Conservation (phyloP, 2,888 invertebrate genomes). For the Sinodicranocentrus sp. region DNA sequence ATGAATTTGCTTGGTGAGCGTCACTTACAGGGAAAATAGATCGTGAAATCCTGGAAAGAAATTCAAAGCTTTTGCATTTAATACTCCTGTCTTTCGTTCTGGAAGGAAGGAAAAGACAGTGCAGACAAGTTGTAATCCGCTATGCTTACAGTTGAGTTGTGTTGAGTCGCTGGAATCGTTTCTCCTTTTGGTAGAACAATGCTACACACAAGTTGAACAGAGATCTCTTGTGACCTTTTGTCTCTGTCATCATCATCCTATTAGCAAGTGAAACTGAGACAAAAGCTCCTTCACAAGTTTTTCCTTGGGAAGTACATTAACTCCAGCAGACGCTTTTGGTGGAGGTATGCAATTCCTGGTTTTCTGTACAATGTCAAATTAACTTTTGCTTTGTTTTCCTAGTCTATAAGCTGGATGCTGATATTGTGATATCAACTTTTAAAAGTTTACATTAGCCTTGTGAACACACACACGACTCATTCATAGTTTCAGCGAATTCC, state of each 20-base stretch:
- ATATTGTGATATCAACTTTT: too few species aligned
- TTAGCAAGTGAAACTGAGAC: constrained; percentile 59
- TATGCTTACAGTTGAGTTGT: constrained; percentile 17
- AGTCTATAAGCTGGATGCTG: too few species aligned
- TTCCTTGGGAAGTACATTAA: constrained; percentile 2
- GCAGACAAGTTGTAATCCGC: constrained; percentile 58
- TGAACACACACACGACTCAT: too few species aligned
- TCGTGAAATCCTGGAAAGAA: constrained; percentile 7
- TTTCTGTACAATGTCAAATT: constrained; percentile 46
- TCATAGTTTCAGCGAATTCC: too few species aligned
- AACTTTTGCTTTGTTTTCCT: neutral
- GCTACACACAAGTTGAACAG: neutral
- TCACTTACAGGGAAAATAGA: constrained; percentile 23
- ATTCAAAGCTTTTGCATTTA: constrained; percentile 25
- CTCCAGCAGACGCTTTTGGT: constrained; percentile 3
- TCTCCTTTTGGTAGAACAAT: constrained; percentile 1
- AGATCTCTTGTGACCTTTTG: constrained; percentile 64
- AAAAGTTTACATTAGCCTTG: too few species aligned
- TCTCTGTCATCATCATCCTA: constrained; percentile 69
- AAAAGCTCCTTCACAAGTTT: constrained; percentile 40
- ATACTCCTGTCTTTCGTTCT: neutral
- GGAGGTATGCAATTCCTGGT: constrained; percentile 28
- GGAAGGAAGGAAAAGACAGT: constrained; percentile 45
- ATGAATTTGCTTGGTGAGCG: constrained; percentile 25
- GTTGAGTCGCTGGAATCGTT: neutral